These are phyloP conservation scores for Nannobrachium achirus DNA, from an alignment of 2,113 vertebrate species.

Conservation along the genomic window DNA sequence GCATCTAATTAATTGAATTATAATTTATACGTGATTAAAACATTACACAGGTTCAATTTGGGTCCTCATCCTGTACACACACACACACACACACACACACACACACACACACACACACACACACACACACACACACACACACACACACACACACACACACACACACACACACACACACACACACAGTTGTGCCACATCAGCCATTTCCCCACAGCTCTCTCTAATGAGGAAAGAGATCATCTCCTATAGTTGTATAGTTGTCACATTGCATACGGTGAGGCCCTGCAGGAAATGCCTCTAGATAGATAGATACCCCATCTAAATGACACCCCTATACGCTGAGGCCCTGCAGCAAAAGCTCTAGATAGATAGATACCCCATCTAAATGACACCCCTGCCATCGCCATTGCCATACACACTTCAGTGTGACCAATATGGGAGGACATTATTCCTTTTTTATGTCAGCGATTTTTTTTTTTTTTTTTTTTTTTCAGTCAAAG, in stretches of 20 bases:
- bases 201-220: not conserved
- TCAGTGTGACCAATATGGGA: conserved; percentile 11
- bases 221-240: conserved; percentile 51
- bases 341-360: not conserved
- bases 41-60: not conserved
- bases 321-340: not conserved
- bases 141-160: not conserved
- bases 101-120: too few relatives aligned
- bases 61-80: not conserved
- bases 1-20: not conserved
- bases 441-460: conserved; percentile 26
- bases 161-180: not conserved
- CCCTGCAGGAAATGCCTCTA: conserved; percentile 9
- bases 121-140: not conserved
- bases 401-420: conserved; percentile 5
- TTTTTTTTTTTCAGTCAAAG: conserved; percentile 18
- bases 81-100: too few relatives aligned
- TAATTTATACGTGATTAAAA: too few relatives aligned
- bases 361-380: not conserved
- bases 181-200: conserved; percentile 10
- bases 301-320: not conserved
- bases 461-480: conserved; percentile 42
- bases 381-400: not conserved
- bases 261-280: conserved; percentile 21
- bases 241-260: conserved; percentile 33